A percentile compares a stretch with the other conserved stretches of the same genome.
Evolutionary conservation across 2,113 vertebrate genomes (phyloP).

Genomic region (Piaya cayana): DNA sequence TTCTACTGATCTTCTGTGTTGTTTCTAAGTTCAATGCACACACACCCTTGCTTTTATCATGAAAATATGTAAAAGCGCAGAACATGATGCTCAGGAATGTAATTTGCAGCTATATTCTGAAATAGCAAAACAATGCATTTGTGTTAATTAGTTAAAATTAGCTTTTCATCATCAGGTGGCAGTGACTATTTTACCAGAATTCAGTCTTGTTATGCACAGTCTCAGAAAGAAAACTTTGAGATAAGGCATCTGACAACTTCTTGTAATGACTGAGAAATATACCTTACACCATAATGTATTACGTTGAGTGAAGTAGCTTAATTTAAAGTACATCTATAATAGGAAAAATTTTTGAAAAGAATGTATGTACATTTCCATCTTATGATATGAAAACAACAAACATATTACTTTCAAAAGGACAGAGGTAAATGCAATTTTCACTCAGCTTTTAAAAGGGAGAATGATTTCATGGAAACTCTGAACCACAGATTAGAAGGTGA

Average conservation of each 20-base stretch:
- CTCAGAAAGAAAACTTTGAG: neutral
- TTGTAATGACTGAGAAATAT: neutral
- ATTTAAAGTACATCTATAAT: neutral
- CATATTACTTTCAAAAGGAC: neutral
- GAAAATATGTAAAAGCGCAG: neutral
- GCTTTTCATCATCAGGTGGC: neutral
- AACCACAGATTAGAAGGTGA: neutral
- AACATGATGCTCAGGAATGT: neutral
- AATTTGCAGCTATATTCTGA: neutral
- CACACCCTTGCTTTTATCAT: neutral
- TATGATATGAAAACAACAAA: neutral
- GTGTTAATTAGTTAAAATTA: neutral
- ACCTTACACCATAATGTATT: neutral
- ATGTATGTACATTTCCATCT: neutral
- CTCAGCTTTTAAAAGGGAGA: neutral
- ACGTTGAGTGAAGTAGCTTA: neutral
- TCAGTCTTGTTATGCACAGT: neutral
- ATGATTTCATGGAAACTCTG: neutral
- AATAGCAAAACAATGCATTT: neutral
- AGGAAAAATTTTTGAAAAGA: neutral
- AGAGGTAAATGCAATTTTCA: neutral
- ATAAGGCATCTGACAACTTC: neutral
- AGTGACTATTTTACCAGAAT: neutral
- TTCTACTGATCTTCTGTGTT: neutral
- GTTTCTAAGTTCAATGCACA: neutral